Base-by-base conservation (phyloP, 2,113 vertebrate species). In the Nematolebias whitei region DNA sequence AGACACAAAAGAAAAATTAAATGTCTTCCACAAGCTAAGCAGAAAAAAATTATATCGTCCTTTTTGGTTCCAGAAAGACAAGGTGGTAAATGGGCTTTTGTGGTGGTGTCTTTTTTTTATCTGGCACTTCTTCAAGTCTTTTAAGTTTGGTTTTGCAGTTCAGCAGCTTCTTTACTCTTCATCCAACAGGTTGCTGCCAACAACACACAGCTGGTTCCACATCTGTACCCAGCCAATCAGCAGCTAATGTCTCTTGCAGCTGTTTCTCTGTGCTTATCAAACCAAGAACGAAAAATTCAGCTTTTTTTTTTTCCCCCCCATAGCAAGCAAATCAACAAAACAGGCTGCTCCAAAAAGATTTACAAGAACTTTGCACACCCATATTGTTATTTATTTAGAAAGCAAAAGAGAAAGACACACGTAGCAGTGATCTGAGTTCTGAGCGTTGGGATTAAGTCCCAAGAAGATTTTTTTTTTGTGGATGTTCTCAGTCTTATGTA, bases 381-480 rank as follows among this genome's bases (percentile, higher is more conserved):
- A 81, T 39, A 61, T 73, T 61, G 41, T 80, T 79, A 73, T 86
- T 86, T 84, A 87, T 84, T 89, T 49, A 71, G 81, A 88, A 85
- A 85, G 78, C 3, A 78, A 68, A 65, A 59, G 32, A 35, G 69
- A 64, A 65, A 77, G 53, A 79, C 63, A 71, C 63, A 48, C 20
- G 62, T 71, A 79, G 72, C 84, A 64, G 65, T 57, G 55, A 64
- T 70, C 71, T 63, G 52, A 73, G 62, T 68, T 68, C 82, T 67
- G 71, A 51, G 19, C 41, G 59, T 61, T 51, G 29, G 67, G 63
- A 43, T 66, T 11, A 22, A 52, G 50, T 70, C 58, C 24, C 15
- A 59, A 73, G 41, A 74, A 64, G 59, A 71, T 60, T 50, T 63
- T 73, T 52, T 69, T 51, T n/a, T n/a, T n/a, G n/a, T n/a, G n/a